phyloP scores from a whole-genome alignment of 2,888 invertebrate species.

The Hypselothyrea guttata region DNA sequence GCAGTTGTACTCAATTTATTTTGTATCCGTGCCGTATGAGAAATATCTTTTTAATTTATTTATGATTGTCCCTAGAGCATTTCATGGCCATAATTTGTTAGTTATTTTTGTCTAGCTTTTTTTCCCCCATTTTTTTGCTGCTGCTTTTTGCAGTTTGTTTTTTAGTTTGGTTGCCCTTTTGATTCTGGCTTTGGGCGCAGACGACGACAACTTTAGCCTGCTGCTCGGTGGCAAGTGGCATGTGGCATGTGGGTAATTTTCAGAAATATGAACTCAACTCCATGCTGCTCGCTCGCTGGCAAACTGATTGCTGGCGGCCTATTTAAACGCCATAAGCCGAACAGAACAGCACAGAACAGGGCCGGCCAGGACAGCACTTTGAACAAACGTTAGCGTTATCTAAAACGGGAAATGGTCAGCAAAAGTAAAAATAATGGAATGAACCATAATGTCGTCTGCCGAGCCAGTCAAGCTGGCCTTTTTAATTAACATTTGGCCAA shows the following conservation, averaged over 20 bases:
- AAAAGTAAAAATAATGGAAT: constrained; percentile 41
- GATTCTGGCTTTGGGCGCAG: not conserved
- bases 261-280: constrained; percentile 46
- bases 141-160: constrained; percentile 5
- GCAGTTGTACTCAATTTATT: no score
- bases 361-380: constrained; percentile 17
- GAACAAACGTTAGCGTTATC: constrained; percentile 29
- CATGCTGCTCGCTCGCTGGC: constrained; percentile 23
- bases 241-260: constrained; percentile 58
- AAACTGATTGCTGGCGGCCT: constrained; percentile 45
- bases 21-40: no score
- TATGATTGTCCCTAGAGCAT: not conserved
- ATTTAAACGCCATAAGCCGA: constrained; percentile 41
- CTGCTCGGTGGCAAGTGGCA: constrained; percentile 11
- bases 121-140: not conserved
- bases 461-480: constrained; percentile 23
- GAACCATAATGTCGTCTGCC: constrained; percentile 23
- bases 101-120: not conserved
- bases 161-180: constrained; percentile 6
- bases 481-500: constrained; percentile 67
- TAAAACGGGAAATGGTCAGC: constrained; percentile 26
- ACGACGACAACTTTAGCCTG: constrained; percentile 13
- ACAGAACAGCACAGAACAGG: no score
- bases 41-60: not conserved
- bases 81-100: no score